Conservation (phyloP, 2,113 vertebrate species). For the crab-eating macaque (Macaca fascicularis) region DNA sequence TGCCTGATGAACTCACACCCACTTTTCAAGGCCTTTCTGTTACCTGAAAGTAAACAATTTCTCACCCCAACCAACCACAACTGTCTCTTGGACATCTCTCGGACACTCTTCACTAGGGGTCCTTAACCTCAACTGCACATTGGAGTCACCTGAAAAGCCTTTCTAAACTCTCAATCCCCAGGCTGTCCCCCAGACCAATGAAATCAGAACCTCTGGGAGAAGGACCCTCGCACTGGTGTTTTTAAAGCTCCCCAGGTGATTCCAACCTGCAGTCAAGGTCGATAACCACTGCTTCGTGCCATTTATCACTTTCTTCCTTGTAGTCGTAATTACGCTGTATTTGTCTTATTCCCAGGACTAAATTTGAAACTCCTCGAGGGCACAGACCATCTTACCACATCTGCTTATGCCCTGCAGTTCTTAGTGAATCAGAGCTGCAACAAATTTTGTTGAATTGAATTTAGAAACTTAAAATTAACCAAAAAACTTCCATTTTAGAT, state of each 20-base stretch:
- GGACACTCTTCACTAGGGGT: not conserved
- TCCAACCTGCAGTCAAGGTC: constrained; percentile 59
- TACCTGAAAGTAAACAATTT: not conserved
- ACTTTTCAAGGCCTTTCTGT: not conserved
- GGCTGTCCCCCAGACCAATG: constrained; percentile 15
- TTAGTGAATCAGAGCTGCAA: constrained; percentile 56
- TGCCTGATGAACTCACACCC: not conserved
- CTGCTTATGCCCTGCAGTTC: constrained; percentile 63
- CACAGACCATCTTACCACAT: constrained; percentile 66
- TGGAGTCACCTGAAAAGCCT: not conserved
- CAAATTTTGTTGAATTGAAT: constrained; percentile 70
- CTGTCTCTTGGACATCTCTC: not conserved
- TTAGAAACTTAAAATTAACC: constrained; percentile 67
- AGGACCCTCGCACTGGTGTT: not conserved
- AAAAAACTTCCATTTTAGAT: constrained; percentile 49
- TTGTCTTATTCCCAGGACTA: constrained; percentile 67
- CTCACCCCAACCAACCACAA: not conserved
- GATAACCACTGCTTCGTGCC: constrained; percentile 45
- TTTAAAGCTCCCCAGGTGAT: constrained; percentile 48
- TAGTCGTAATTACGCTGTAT: constrained; percentile 70
- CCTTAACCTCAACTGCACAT: not conserved
- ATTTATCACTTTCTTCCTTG: constrained; percentile 71
- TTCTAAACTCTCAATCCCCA: not conserved
- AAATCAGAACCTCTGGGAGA: constrained; percentile 38
- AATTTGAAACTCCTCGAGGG: constrained; percentile 75